Base-by-base conservation (phyloP, 2,797 vertebrate genomes). In the Anolis apletophallus region DNA sequence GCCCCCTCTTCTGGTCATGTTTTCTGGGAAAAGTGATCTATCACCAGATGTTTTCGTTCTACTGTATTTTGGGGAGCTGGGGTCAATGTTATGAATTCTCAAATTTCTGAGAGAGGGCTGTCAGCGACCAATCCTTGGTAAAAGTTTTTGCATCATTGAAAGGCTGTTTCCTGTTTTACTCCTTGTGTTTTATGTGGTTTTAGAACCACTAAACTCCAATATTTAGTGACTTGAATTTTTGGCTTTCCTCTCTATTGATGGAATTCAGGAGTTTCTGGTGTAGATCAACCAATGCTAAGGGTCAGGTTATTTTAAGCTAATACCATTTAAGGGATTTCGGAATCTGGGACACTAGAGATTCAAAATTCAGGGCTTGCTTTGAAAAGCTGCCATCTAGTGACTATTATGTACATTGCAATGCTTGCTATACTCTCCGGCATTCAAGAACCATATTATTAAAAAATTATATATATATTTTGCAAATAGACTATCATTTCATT, bases 301-400 rank as follows among this genome's bases (percentile, higher is more conserved):
- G 94, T 95, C 94, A 93, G 93, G 92, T 95, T 95, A 94, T 96
- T 96, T 96, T 95, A 90, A 95, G 94, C 95, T 94, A 95, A 96
- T 95, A 94, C 96, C 96, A 96, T 96, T 95, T 96, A 96, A 95
- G 96, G 96, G 96, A 94, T 96, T 94, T 95, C 32, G 90, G 85
- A 91, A 95, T 95, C 94, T 96, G 93, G 95, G 95, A 95, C 94
- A 90, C 91, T 95, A 90, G 91, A 90, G 90, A 85, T 78, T 55
- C 50, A 78, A 81, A 86, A 72, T 8, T 76, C 64, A 0, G 10
- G 55, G 85, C 90, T 92, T 32, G 54, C 68, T 84, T 94, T 91
- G 90, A 91, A 87, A 93, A 93, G 91, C 81, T 94, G 96, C 95
- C 96, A 96, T 88, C 96, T 96, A 95, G 96, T 89, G 96, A 95